Percentiles rank a stretch among this genome's conserved stretches.
Evolutionary conservation across 1,140 invertebrate species (phyloP).

Genomic region (Ips nitidus): DNA sequence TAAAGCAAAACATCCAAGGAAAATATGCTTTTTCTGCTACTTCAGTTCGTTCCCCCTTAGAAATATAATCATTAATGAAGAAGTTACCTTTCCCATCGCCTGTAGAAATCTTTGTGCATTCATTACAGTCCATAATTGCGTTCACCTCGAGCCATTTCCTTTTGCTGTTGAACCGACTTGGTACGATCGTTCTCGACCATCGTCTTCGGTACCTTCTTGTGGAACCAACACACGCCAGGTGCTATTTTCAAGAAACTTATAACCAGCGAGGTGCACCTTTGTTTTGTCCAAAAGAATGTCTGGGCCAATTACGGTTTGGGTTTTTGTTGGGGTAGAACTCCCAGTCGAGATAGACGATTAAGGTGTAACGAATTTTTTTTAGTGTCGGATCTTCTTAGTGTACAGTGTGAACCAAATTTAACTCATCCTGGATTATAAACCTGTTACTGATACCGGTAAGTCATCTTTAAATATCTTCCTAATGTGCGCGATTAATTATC

Average conservation of each 20-base stretch:
- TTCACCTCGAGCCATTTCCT: slow-evolving; percentile 24
- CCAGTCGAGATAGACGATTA: background rate
- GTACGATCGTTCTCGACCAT: slow-evolving; percentile 15
- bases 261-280: slow-evolving; percentile 30
- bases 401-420: slow-evolving; percentile 7
- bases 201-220: slow-evolving; percentile 27
- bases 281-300: slow-evolving; percentile 21
- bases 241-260: slow-evolving; percentile 28
- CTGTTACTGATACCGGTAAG: slow-evolving; percentile 27
- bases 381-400: background rate
- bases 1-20: too few species aligned
- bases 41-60: slow-evolving; percentile 19
- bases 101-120: slow-evolving; percentile 26
- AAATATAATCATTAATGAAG: slow-evolving; percentile 14
- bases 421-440: slow-evolving; percentile 31
- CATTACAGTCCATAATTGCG: slow-evolving; percentile 24
- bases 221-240: slow-evolving; percentile 26
- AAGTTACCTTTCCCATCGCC: slow-evolving; percentile 26
- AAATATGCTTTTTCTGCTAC: too few species aligned
- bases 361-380: background rate
- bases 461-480: background rate
- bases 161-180: slow-evolving; percentile 14
- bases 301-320: slow-evolving; percentile 4
- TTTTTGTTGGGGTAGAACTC: slow-evolving; percentile 17
- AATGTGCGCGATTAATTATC: too few species aligned